A percentile compares a stretch with the other conserved stretches of the same genome.
Evolutionary conservation across 2,113 vertebrate genomes (phyloP).

Genomic region (Theristicus caerulescens): DNA sequence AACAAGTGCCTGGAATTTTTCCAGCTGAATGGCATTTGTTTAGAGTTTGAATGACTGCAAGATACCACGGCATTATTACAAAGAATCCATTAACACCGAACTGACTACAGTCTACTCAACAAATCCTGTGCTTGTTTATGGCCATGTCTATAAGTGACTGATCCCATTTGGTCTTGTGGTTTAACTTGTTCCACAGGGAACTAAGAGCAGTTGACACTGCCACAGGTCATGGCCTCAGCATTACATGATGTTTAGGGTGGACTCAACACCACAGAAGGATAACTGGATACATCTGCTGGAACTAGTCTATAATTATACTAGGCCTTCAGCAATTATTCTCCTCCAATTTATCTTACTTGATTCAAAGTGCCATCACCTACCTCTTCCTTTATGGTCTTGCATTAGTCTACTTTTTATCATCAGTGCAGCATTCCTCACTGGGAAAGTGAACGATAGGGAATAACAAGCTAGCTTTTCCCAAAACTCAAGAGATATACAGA

Average conservation of each 20-base stretch:
- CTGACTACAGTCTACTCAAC: background rate
- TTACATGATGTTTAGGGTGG: rapidly evolving
- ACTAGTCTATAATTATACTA: background rate
- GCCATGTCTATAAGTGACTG: background rate
- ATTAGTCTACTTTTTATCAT: background rate
- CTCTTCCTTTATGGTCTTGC: background rate
- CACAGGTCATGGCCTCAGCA: background rate
- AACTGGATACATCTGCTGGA: background rate
- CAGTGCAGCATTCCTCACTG: background rate
- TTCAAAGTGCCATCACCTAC: background rate
- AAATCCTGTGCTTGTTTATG: background rate
- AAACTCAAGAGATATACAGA: background rate
- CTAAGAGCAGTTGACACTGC: background rate
- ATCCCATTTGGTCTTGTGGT: background rate
- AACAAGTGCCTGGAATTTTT: background rate
- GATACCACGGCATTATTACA: background rate
- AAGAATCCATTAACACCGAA: background rate
- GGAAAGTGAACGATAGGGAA: background rate
- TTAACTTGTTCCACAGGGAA: background rate
- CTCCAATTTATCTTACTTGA: background rate
- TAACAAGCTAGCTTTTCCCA: background rate
- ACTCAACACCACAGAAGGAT: background rate
- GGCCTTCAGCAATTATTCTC: background rate
- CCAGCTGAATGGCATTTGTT: background rate
- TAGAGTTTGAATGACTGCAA: background rate